A percentile compares a stretch with the other conserved stretches of the same genome.
Evolutionary conservation across 2,797 vertebrate genomes (phyloP).

Genomic region (Smutsia temminckii): DNA sequence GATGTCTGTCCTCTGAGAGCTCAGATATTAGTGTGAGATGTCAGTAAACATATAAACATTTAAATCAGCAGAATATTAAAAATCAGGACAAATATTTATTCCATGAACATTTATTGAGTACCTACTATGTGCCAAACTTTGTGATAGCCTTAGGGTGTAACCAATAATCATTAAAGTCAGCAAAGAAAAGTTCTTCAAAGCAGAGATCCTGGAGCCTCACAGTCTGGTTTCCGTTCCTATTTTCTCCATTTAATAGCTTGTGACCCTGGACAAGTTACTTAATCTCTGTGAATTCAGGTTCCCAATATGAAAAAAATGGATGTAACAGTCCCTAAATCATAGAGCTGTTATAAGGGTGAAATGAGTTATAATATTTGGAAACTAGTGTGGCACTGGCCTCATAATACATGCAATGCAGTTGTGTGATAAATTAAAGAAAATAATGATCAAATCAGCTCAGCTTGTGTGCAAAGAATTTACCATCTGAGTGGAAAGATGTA

Average conservation of each 20-base stretch:
- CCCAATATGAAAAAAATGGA: constrained; percentile 2
- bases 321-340: background rate
- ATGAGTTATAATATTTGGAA: background rate
- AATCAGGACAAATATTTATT: background rate
- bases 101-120: background rate
- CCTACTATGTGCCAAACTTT: background rate
- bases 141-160: background rate
- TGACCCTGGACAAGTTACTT: background rate
- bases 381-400: background rate
- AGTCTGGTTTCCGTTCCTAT: background rate
- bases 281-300: background rate
- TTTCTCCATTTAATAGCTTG: background rate
- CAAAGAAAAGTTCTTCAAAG: background rate
- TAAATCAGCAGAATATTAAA: background rate
- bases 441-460: background rate
- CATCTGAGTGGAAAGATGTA: background rate
- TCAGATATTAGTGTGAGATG: background rate
- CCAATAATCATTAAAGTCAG: background rate
- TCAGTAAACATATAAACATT: background rate
- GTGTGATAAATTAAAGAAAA: background rate
- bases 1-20: background rate
- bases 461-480: background rate
- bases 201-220: background rate
- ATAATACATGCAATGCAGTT: background rate
- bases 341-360: background rate